Conservation (phyloP, 2,797 vertebrate species). For the Bufotes viridis region DNA sequence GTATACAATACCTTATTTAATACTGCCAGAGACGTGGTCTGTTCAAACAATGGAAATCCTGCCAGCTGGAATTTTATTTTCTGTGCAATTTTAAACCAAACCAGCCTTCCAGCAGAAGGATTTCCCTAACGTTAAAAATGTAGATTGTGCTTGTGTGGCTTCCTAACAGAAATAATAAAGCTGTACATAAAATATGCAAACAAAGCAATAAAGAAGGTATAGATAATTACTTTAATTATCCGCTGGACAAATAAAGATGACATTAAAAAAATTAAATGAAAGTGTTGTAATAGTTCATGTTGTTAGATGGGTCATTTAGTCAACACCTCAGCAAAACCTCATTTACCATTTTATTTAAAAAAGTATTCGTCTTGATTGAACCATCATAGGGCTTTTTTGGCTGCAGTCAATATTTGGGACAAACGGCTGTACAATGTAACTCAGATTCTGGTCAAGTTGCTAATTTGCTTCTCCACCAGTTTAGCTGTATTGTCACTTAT, state of each 20-base stretch:
- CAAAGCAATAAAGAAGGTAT: neutral
- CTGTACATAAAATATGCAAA: neutral
- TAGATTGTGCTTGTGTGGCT: neutral
- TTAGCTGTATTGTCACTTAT: too few relatives aligned
- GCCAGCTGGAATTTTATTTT: conserved; percentile 11
- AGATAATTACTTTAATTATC: neutral
- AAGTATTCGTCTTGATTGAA: neutral
- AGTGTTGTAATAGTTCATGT: neutral
- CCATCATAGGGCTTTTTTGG: too few relatives aligned
- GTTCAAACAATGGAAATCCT: neutral
- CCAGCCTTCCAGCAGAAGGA: conserved; percentile 8
- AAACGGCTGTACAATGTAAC: too few relatives aligned
- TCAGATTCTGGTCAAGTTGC: too few relatives aligned
- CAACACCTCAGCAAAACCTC: neutral
- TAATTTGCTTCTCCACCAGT: too few relatives aligned
- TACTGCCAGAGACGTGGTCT: neutral
- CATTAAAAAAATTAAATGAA: neutral
- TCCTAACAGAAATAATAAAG: neutral
- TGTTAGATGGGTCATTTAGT: neutral
- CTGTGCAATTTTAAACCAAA: neutral
- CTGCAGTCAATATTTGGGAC: too few relatives aligned
- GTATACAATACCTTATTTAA: neutral
- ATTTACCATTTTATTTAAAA: too few relatives aligned
- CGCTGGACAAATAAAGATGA: neutral
- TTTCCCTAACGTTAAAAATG: neutral